Evolutionary conservation across 2,888 invertebrate species (phyloP), one percentile per base, ranked within the genome.

Genomic region (Isotomurus palustris): DNA sequence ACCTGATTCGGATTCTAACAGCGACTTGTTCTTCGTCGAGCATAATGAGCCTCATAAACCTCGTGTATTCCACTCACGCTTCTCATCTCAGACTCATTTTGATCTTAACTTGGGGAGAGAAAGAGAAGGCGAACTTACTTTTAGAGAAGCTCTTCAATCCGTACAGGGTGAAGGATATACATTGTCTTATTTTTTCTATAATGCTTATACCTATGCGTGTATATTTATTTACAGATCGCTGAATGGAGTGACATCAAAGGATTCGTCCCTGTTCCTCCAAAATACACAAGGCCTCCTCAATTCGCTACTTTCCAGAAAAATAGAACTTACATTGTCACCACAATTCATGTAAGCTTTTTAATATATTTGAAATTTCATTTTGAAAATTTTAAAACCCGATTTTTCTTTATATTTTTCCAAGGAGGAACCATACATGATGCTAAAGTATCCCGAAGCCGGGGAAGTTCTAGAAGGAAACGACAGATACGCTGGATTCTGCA

Each of bases 401-500:
- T n/a, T n/a, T n/a, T n/a, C n/a, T 40, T 40, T 21, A 19, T 22
- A 43, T 19, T 43, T 38, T 48, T 60, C 56, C 29, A 73, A 85
- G 84, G 91, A 91, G 76, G 91, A 90, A 71, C 92, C 92, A 0
- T 93, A 90, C 73, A 84, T 91, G 72, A 91, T 90, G 87, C 75
- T 82, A 68, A 84, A 83, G 72, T 81, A 81, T 59, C 79, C 83
- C 2, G 84, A 84, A 57, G 79, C 81, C 8, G 83, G 83, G 19
- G 83, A 85, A 71, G 58, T 50, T 19, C 82, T 81, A 74, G 84
- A 83, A 6, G 86, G 85, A 48, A 88, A 88, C 74, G 81, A 82
- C 67, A 80, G 86, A 60, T 88, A 86, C 77, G 85, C 83, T 74
- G 88, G 88, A 48, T 88, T 87, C 76, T 87, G 87, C 76, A 84